These are phyloP conservation scores for Asbolus verrucosus DNA, from an alignment of 1,140 invertebrate genomes.

Conservation along the genomic window DNA sequence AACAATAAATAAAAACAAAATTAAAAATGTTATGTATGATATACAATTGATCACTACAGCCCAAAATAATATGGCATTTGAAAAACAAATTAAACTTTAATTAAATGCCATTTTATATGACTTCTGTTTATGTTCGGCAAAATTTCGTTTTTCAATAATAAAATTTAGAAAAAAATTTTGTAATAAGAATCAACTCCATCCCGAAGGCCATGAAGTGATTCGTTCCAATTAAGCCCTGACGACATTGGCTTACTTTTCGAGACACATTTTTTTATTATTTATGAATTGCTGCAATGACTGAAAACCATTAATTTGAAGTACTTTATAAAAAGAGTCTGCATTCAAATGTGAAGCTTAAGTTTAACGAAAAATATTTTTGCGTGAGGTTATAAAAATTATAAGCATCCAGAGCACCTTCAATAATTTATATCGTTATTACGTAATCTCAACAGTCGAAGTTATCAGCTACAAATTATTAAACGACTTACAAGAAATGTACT, in stretches of 20 bases:
- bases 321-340: constrained; percentile 16
- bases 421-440: constrained; percentile 3
- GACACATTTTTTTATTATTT: constrained; percentile 25
- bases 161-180: too few species aligned
- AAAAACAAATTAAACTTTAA: too few species aligned
- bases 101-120: too few species aligned
- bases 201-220: constrained; percentile 18
- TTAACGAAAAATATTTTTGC: constrained; percentile 3
- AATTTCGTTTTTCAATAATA: too few species aligned
- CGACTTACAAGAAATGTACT: too few species aligned
- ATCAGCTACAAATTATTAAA: constrained; percentile 1
- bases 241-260: constrained; percentile 31
- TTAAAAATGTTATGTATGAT: too few species aligned
- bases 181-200: too few species aligned
- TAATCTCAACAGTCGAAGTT: constrained; percentile 5
- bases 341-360: too few species aligned
- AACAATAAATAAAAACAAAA: too few species aligned
- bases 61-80: too few species aligned
- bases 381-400: constrained; percentile 16
- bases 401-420: neutral
- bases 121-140: too few species aligned
- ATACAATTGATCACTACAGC: too few species aligned
- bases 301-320: constrained; percentile 12
- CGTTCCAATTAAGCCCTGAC: constrained; percentile 13
- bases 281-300: constrained; percentile 18